Percentiles rank a stretch among this genome's conserved stretches.
Evolutionary conservation across 2,113 vertebrate genomes (phyloP).

Genomic region (Pagrus major): DNA sequence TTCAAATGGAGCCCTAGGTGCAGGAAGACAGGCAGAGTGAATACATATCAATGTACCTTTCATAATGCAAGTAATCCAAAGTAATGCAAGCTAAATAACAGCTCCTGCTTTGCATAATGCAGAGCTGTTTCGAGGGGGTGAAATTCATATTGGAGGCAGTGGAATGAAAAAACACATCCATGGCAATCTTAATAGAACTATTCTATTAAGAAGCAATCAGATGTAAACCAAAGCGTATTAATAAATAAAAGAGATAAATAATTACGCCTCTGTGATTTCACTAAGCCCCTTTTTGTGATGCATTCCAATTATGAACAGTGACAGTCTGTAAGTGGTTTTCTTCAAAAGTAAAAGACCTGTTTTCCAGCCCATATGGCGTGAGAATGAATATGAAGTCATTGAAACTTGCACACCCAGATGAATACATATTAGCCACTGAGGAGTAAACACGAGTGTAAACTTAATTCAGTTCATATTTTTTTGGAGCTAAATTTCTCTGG

Average conservation of each 20-base stretch:
- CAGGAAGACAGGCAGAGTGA: slow-evolving; percentile 56
- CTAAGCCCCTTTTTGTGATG: slow-evolving; percentile 15
- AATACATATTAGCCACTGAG: slow-evolving; percentile 15
- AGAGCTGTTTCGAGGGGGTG: not conserved
- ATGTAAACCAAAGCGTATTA: slow-evolving; percentile 53
- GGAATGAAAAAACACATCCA: slow-evolving; percentile 24
- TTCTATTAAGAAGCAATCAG: slow-evolving; percentile 58
- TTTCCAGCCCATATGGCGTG: slow-evolving; percentile 44
- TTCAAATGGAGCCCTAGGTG: slow-evolving; percentile 64
- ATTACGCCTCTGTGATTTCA: slow-evolving; percentile 44
- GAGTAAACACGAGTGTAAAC: not conserved
- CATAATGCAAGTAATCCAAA: slow-evolving; percentile 45
- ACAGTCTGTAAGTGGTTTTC: slow-evolving; percentile 38
- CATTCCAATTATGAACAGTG: slow-evolving; percentile 44
- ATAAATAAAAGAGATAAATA: slow-evolving; percentile 60
- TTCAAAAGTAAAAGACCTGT: slow-evolving; percentile 29
- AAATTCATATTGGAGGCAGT: slow-evolving; percentile 26
- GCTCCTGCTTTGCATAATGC: slow-evolving; percentile 44
- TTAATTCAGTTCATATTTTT: not conserved
- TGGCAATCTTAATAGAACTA: slow-evolving; percentile 46
- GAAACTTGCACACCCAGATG: slow-evolving; percentile 15
- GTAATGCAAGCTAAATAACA: slow-evolving; percentile 48
- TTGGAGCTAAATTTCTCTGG: not conserved
- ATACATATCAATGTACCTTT: slow-evolving; percentile 52
- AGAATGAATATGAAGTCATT: slow-evolving; percentile 45